Base-by-base conservation (phyloP, 2,888 invertebrate genomes). In the Parnassius apollo region DNA sequence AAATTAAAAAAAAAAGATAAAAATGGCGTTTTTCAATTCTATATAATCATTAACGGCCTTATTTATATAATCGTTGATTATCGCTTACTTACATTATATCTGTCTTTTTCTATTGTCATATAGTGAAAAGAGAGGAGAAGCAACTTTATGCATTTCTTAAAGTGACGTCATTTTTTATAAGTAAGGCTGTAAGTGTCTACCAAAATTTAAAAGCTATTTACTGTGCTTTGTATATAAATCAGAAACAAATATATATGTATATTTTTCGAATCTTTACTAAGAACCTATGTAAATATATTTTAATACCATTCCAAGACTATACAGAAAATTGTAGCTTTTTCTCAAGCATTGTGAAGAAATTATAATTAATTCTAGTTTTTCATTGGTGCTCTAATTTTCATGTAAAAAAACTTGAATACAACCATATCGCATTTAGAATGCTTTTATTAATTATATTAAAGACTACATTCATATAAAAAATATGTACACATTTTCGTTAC, bases 241-340 rank as follows among this genome's bases (percentile, higher is more conserved):
- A 62, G 55, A 59, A 46, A 42, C 9, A 49, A 55, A n/a, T 63
- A 59, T 50, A 62, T 51, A 35, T 35, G 35, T 35, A 59, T 64
- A 62, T 68, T 64, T 69, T 68, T 69, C 53, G 66, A 69, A 65
- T 65, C 62, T 66, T 13, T 67, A 59, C 59, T 49, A 65, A 18
- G 59, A 49, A 53, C 42, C 48, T 42, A 35, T 35, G 56, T 46
- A 58, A 48, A 59, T 48, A 50, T 59, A 42, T 59, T 53, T 55
- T 56, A 49, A 54, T 53, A 60, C 60, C 65, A 65, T 66, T 65
- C 65, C 60, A 64, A 49, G 9, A 49, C n/a, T 13, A 49, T 46
- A 46, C n/a, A 12, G 46, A 46, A 46, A n/a, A n/a, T 46, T 46
- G 46, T 12, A 46, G 46, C 46, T 12, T 12, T 46, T 11, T 3